A percentile compares a stretch with the other conserved stretches of the same genome.
phyloP scores from a whole-genome alignment of 2,797 vertebrate genomes.

The Avahi laniger region DNA sequence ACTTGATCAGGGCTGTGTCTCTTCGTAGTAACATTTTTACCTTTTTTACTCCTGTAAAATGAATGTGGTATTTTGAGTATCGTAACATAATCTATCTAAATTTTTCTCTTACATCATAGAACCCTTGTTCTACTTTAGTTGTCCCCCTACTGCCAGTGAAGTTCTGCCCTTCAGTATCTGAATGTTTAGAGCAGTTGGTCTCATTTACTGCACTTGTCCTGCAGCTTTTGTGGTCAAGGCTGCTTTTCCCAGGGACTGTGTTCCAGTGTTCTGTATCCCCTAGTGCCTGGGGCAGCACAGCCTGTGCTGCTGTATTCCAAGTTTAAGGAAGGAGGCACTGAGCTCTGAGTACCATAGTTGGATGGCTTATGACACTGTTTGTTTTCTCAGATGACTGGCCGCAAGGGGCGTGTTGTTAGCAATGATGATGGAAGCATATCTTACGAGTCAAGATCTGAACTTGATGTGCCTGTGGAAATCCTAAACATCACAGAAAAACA shows the following conservation, averaged over 20 bases:
- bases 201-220: background rate
- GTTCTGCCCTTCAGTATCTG: background rate
- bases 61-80: background rate
- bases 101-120: background rate
- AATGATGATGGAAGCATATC: conserved; percentile 98
- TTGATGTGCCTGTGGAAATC: conserved; percentile 98
- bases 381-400: conserved; percentile 94
- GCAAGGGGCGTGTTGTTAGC: conserved; percentile 97
- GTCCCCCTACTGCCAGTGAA: background rate
- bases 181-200: background rate
- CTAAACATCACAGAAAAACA: conserved; percentile 99
- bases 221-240: background rate
- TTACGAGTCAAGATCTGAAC: conserved; percentile 96
- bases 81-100: background rate
- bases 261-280: background rate
- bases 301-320: background rate
- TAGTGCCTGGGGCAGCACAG: fast-evolving
- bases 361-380: background rate
- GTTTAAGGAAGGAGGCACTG: background rate
- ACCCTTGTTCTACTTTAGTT: background rate
- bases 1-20: fast-evolving
- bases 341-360: too few relatives aligned
- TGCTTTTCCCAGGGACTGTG: background rate
- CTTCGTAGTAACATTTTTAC: background rate
- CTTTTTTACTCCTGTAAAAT: background rate